Evolutionary conservation across 2,888 invertebrate species (phyloP).

Genomic region (Blastobasis lacticolella): DNA sequence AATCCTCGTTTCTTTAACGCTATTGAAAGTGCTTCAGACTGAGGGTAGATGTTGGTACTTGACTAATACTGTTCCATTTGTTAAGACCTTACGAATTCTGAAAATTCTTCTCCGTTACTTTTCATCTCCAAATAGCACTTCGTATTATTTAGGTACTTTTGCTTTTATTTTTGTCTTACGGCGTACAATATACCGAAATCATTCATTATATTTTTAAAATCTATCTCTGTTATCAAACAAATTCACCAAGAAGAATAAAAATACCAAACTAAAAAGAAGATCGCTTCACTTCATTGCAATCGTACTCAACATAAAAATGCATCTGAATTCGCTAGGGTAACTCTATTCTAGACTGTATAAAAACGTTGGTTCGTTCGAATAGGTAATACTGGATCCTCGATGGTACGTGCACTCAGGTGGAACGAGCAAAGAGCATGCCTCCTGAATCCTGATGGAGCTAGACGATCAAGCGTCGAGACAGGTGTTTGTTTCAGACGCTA

Average conservation of each 20-base stretch:
- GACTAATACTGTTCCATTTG: constrained; percentile 32
- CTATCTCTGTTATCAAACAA: constrained; percentile 24
- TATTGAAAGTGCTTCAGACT: constrained; percentile 40
- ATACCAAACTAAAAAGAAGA: too few species aligned
- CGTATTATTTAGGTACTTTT: constrained; percentile 52
- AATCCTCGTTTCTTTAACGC: constrained; percentile 50
- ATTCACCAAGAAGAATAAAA: constrained; percentile 26
- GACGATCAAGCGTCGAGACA: too few species aligned
- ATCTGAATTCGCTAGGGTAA: too few species aligned
- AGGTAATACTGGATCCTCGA: too few species aligned
- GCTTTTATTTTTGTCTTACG: constrained; percentile 53
- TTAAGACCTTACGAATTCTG: constrained; percentile 55
- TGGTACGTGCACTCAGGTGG: too few species aligned
- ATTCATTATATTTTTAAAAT: constrained; percentile 27
- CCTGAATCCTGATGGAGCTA: too few species aligned
- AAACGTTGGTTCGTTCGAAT: too few species aligned
- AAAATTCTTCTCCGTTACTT: constrained; percentile 40
- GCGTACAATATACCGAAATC: constrained; percentile 36
- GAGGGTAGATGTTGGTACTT: constrained; percentile 42
- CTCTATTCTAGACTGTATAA: too few species aligned
- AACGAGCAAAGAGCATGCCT: too few species aligned
- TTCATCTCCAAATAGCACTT: constrained; percentile 46
- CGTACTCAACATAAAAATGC: too few species aligned
- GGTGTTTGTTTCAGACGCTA: too few species aligned
- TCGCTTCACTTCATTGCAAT: too few species aligned